Base-by-base conservation (phyloP, 2,888 invertebrate species). In the Aelia acuminata region DNA sequence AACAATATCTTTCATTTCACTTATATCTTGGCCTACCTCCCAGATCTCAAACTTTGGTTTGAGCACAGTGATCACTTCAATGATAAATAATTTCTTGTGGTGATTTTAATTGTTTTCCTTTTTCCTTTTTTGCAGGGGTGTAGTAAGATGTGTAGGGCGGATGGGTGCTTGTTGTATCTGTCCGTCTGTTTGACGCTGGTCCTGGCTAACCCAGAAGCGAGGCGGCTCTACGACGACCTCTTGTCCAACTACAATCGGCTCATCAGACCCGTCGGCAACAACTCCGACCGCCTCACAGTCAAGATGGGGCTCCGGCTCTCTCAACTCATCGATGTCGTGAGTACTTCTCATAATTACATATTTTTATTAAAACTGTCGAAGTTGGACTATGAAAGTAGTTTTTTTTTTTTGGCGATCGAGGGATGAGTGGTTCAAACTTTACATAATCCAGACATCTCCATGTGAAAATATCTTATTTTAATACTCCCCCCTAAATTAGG, bases 181-280 rank as follows among this genome's bases (percentile, higher is more conserved):
- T 87, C 88, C 87, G 89, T 90, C 87, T 88, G 89, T 87, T 53
- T 89, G 86, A 88, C 90, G 89, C 89, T 89, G 84, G 89, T 89
- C 35, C 88, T 88, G 22, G 91, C 90, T 15, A 91, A 91, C 87
- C 90, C 91, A 75, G 91, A 91, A 84, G 91, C 91, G 22, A 98
- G 98, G 92, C 94, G 99, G 91, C 95, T 99, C 87, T 99, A 98
- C 93, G 98, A 99, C 92, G 98, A 99, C 93, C 94, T 99, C 90
- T 94, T 99, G 91, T 97, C 97, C 92, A 98, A 98, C 93, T 99
- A 99, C 93, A 99, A 99, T 93, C 95, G 98, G 91, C 94, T 99
- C 89, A 98, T 91, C 87, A 88, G 91, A 80, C 91, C 91, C 20
- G 91, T 91, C 84, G 91, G 91, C 49, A 91, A 91, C 89, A 91